A percentile compares a stretch with the other conserved stretches of the same genome.
phyloP scores from a whole-genome alignment of 1,140 invertebrate genomes.

The Heliothis virescens region DNA sequence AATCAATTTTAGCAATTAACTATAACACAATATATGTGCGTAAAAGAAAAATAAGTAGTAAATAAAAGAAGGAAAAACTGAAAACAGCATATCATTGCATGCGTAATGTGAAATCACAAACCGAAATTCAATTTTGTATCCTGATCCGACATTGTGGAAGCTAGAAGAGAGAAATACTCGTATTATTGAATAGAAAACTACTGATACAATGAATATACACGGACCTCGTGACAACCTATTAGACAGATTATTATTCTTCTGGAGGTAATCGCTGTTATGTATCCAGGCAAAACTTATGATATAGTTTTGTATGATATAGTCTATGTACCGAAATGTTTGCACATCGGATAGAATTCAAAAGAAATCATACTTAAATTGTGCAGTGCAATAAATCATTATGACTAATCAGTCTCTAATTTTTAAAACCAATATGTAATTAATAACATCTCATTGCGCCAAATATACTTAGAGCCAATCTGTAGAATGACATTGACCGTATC shows the following conservation, averaged over 20 bases:
- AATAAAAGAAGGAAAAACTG: background rate
- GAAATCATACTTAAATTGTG: no score
- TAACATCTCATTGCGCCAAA: background rate
- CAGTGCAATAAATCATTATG: no score
- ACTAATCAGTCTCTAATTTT: no score
- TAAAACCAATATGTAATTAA: background rate
- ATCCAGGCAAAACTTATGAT: no score
- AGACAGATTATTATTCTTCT: no score
- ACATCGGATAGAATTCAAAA: no score
- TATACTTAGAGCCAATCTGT: background rate
- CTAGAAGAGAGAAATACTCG: conserved; percentile 51
- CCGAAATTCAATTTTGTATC: conserved; percentile 66
- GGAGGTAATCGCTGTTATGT: no score
- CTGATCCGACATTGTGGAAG: conserved; percentile 59
- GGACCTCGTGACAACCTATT: background rate
- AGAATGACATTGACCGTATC: conserved; percentile 22
- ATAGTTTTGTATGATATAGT: no score
- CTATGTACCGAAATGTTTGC: no score
- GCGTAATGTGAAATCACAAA: conserved; percentile 54
- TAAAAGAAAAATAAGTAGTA: background rate
- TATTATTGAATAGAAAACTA: conserved; percentile 2
- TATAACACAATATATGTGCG: background rate
- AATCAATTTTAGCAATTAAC: background rate
- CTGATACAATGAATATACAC: background rate
- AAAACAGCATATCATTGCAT: background rate